Evolutionary conservation across 2,888 invertebrate species (phyloP), one percentile per base, ranked within the genome.

Genomic region (Tetramorium bicarinatum): DNA sequence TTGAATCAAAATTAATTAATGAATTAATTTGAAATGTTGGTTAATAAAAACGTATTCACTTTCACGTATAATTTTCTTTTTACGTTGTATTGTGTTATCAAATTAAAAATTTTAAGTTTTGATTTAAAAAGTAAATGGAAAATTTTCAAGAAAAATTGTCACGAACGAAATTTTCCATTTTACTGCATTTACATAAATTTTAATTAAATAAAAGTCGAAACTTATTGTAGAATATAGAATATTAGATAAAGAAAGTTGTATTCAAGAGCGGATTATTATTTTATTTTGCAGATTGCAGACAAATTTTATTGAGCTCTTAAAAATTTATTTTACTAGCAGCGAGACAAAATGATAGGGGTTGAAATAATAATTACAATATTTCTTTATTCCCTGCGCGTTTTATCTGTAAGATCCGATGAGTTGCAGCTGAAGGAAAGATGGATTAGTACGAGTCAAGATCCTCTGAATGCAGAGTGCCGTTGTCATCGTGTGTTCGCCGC

Each of bases 131-230:
- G 7, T 21, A 4, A 29, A 25, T 61, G 9, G 21, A 44, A 47
- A 21, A 34, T 49, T 75, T 34, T 8, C 3, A 13, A n/a, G 9
- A 18, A 59, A 44, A 6, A 59, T 25, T n/a, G 18, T 76, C 47
- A 52, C 67, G 3, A 76, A 79, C 47, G 79, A 74, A 52, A 71
- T 41, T 61, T 77, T 11, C 9, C 18, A 11, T 44, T 69, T 44
- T 44, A 44, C 56, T 47, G 11, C n/a, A 25, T 59, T 59, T 34
- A 71, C 3, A 59, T 38, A 61, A 38, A 72, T 69, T 47, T 67
- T 34, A 34, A 29, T 67, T 34, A 44, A 29, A 9, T 34, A 59
- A 2, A 15, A n/a, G 6, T 47, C 44, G 3, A 6, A 79, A 77
- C 3, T 77, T 44, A 44, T 6, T 44, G 29, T 34, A 47, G 3